Evolutionary conservation across 2,797 vertebrate genomes (phyloP).

Genomic region (Gymnopithys bicolor): DNA sequence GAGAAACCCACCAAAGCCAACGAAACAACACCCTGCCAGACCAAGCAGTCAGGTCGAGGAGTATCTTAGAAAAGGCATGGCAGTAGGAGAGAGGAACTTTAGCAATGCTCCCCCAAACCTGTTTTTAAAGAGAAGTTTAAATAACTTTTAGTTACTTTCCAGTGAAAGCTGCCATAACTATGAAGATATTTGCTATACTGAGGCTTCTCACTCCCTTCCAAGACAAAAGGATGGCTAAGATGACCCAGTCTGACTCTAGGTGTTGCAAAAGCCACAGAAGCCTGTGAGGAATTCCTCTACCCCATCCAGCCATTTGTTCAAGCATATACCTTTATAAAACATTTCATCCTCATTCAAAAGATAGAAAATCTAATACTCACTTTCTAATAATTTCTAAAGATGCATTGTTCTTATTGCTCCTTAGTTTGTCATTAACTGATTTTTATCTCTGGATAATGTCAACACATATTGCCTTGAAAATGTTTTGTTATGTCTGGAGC

Average conservation of each 20-base stretch:
- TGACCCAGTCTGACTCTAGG: not conserved
- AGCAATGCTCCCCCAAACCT: fast-evolving
- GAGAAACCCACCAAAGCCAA: not conserved
- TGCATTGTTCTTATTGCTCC: not conserved
- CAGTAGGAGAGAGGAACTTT: not conserved
- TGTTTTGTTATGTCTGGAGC: not conserved
- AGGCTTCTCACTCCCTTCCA: not conserved
- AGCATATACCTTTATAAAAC: not conserved
- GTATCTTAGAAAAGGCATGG: not conserved
- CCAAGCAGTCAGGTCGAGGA: not conserved
- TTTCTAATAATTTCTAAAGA: not conserved
- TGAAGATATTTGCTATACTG: not conserved
- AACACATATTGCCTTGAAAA: not conserved
- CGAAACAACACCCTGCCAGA: not conserved
- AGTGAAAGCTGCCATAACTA: not conserved
- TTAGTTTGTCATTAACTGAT: not conserved
- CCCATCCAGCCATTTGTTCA: not conserved
- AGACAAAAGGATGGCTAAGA: not conserved
- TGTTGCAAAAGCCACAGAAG: not conserved
- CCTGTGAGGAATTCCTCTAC: not conserved
- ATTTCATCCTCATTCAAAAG: not conserved
- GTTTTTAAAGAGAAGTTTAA: not conserved
- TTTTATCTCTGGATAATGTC: slow-evolving; percentile 10
- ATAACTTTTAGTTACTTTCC: not conserved
- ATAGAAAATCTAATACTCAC: not conserved